These are phyloP conservation scores for Limnothrissa miodon DNA, from an alignment of 2,113 vertebrate species.

Conservation along the genomic window DNA sequence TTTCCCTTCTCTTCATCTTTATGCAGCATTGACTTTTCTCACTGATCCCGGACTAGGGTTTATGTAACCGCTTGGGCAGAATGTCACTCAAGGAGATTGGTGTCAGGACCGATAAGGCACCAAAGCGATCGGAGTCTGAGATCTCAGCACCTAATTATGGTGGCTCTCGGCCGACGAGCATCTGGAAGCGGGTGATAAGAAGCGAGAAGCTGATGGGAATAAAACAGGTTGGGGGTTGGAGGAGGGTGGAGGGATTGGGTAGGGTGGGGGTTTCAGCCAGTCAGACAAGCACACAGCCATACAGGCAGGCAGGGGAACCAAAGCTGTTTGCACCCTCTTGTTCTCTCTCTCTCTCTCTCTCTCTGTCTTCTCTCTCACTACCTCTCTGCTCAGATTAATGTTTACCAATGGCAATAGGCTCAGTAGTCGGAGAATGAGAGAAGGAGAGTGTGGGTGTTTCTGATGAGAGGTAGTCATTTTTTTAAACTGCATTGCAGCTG, in stretches of 20 bases:
- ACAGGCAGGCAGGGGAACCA: slow-evolving; percentile 26
- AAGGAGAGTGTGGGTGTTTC: neutral
- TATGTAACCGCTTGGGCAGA: slow-evolving; percentile 41
- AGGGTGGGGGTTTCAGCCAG: neutral
- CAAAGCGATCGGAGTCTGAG: slow-evolving; percentile 51
- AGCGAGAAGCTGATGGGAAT: slow-evolving; percentile 44
- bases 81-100: slow-evolving; percentile 51
- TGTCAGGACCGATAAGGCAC: slow-evolving; percentile 56
- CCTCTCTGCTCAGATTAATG: slow-evolving; percentile 25
- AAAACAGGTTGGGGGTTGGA: slow-evolving; percentile 31
- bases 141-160: slow-evolving; percentile 42
- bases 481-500: slow-evolving; percentile 1
- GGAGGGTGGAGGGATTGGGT: neutral
- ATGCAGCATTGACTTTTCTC: slow-evolving; percentile 49
- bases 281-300: neutral
- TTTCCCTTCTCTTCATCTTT: slow-evolving; percentile 31
- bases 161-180: slow-evolving; percentile 38
- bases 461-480: slow-evolving; percentile 38
- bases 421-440: slow-evolving; percentile 18
- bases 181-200: slow-evolving; percentile 44
- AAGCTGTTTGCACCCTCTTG: slow-evolving; percentile 20
- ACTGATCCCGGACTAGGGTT: slow-evolving; percentile 45
- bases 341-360: slow-evolving; percentile 19
- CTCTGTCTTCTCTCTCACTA: neutral
- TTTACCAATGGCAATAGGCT: slow-evolving; percentile 26